Evolutionary conservation across 1,140 invertebrate genomes (phyloP).

Genomic region (Venturia canescens): DNA sequence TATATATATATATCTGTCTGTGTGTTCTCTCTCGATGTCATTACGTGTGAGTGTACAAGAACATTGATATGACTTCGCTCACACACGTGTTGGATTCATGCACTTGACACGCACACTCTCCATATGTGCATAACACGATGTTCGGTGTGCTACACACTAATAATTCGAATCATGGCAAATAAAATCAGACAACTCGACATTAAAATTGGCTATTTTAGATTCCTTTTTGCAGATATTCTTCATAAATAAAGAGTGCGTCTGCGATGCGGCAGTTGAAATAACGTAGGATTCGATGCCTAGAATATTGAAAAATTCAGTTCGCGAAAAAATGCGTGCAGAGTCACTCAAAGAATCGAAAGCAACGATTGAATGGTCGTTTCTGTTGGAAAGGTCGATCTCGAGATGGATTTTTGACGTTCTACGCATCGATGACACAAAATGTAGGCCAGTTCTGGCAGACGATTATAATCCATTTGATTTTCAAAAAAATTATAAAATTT

Average conservation of each 20-base stretch:
- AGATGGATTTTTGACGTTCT: conserved; percentile 36
- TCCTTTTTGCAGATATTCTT: neutral
- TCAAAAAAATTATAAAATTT: conserved; percentile 36
- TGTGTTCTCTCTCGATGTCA: conserved; percentile 33
- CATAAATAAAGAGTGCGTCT: conserved; percentile 58
- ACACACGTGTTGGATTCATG: conserved; percentile 26
- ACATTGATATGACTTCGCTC: neutral
- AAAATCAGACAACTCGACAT: conserved; percentile 3
- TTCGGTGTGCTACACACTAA: conserved; percentile 26
- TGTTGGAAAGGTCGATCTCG: neutral
- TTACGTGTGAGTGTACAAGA: neutral
- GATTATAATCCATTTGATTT: conserved; percentile 26
- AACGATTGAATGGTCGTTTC: neutral
- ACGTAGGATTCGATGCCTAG: conserved; percentile 53
- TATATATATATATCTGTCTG: conserved; percentile 13
- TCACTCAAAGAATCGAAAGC: neutral
- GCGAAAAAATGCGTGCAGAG: neutral
- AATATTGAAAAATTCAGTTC: conserved; percentile 29
- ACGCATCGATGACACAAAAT: conserved; percentile 48
- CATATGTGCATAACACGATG: conserved; percentile 36
- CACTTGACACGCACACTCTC: conserved; percentile 26
- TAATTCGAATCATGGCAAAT: conserved; percentile 17
- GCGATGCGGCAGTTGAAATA: conserved; percentile 57
- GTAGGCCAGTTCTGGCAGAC: conserved; percentile 35
- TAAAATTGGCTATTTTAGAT: neutral